Evolutionary conservation across 2,888 invertebrate genomes (phyloP).

Genomic region (Auanema freiburgensis): DNA sequence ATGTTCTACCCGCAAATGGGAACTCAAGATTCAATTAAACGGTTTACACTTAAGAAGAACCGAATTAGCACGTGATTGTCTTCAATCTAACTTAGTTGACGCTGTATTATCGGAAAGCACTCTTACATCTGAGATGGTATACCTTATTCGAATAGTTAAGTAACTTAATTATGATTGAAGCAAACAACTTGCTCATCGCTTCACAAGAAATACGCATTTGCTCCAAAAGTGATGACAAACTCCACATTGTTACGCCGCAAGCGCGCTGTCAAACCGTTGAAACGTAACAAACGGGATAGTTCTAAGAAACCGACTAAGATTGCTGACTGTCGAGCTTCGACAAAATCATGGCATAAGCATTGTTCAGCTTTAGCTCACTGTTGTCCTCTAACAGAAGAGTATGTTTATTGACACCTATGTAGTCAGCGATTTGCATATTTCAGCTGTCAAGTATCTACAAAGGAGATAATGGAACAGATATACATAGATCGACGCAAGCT

Average conservation of each 20-base stretch:
- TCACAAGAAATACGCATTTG: slow-evolving; percentile 18
- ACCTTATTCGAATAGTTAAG: not conserved
- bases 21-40: slow-evolving; percentile 36
- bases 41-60: slow-evolving; percentile 37
- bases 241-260: slow-evolving; percentile 4
- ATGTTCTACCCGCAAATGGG: slow-evolving; percentile 34
- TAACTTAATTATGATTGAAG: slow-evolving; percentile 2
- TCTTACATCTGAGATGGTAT: not conserved
- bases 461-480: slow-evolving; percentile 43
- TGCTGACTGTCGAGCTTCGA: slow-evolving; percentile 29
- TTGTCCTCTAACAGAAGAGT: slow-evolving; percentile 38
- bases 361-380: slow-evolving; percentile 39
- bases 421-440: slow-evolving; percentile 10
- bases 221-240: slow-evolving; percentile 11
- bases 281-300: too few relatives aligned
- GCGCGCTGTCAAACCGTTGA: not conserved
- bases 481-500: slow-evolving; percentile 33
- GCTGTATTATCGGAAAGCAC: slow-evolving; percentile 24
- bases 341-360: slow-evolving; percentile 41
- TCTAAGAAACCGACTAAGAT: slow-evolving; percentile 19
- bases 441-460: slow-evolving; percentile 38
- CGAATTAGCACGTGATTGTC: slow-evolving; percentile 33
- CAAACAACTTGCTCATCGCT: slow-evolving; percentile 11
- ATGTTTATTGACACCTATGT: slow-evolving; percentile 8
- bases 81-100: slow-evolving; percentile 25